Percentiles rank a stretch among this genome's conserved stretches.
phyloP scores from a whole-genome alignment of 2,113 vertebrate genomes.

The Alethe diademata region DNA sequence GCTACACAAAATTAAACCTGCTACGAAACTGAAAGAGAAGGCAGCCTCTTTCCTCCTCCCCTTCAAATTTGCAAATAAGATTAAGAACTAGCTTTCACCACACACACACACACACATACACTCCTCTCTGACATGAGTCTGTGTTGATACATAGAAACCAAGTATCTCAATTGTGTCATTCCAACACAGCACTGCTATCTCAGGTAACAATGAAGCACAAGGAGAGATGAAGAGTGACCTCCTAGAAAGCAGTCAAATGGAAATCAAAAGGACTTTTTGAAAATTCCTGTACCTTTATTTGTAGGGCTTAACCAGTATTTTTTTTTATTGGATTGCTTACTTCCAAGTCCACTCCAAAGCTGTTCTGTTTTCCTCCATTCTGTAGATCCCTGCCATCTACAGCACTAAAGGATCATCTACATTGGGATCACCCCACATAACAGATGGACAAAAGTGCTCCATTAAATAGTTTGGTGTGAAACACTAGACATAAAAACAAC shows the following conservation, averaged over 20 bases:
- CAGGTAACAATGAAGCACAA: constrained; percentile 64
- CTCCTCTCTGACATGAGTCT: constrained; percentile 64
- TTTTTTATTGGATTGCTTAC: constrained; percentile 87
- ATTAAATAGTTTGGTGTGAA: background rate
- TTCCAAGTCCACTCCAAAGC: constrained; percentile 92
- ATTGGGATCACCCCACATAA: constrained; percentile 87
- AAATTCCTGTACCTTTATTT: constrained; percentile 85
- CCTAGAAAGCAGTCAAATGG: constrained; percentile 89
- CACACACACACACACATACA: constrained; percentile 5
- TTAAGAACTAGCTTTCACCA: constrained; percentile 56
- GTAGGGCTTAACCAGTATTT: constrained; percentile 82
- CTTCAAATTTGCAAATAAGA: background rate
- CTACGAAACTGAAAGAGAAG: background rate
- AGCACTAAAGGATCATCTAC: constrained; percentile 87
- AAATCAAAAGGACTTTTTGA: constrained; percentile 85
- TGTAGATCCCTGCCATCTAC: constrained; percentile 88
- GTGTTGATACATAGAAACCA: constrained; percentile 43
- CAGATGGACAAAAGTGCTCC: constrained; percentile 87
- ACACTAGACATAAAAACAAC: background rate
- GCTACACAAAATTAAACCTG: background rate
- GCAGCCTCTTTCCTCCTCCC: background rate
- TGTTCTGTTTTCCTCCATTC: constrained; percentile 86
- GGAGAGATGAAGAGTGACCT: constrained; percentile 75
- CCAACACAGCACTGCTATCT: constrained; percentile 63
- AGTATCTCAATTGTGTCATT: constrained; percentile 62